Evolutionary conservation across 2,888 invertebrate species (phyloP).

Genomic region (Ochropleura leucogaster): DNA sequence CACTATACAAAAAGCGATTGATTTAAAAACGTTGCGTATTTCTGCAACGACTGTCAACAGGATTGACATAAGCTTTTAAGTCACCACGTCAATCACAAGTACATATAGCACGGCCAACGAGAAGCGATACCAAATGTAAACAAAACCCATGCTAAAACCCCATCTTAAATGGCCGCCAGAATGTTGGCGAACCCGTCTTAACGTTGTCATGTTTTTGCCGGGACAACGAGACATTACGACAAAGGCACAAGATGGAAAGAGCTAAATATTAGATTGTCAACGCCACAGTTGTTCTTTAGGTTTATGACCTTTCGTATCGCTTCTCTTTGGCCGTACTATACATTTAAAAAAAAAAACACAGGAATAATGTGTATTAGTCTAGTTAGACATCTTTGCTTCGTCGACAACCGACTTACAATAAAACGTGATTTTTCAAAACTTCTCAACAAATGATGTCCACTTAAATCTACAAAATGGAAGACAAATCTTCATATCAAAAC

Average conservation of each 20-base stretch:
- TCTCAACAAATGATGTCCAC: slow-evolving; percentile 66
- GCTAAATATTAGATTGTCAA: too few relatives aligned
- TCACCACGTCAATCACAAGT: not conserved
- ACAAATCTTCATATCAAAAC: slow-evolving; percentile 73
- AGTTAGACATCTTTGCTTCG: not conserved
- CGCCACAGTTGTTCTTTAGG: too few relatives aligned
- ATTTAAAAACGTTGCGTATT: not conserved
- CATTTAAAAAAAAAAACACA: not conserved
- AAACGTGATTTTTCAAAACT: slow-evolving; percentile 28
- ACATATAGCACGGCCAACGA: too few relatives aligned
- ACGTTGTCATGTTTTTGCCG: too few relatives aligned
- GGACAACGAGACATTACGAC: too few relatives aligned
- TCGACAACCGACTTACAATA: slow-evolving; percentile 35
- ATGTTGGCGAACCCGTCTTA: too few relatives aligned
- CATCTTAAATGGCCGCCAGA: too few relatives aligned
- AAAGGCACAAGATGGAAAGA: too few relatives aligned
- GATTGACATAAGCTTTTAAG: not conserved
- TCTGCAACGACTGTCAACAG: not conserved
- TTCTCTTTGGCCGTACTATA: too few relatives aligned
- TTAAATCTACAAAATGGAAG: slow-evolving; percentile 77
- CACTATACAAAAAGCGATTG: not conserved
- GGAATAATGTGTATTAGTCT: not conserved
- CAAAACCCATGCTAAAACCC: too few relatives aligned
- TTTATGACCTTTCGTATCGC: too few relatives aligned
- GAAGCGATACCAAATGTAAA: too few relatives aligned